Percentiles rank a stretch among this genome's conserved stretches.
These are phyloP conservation scores for Atta texana DNA, from an alignment of 1,140 invertebrate species.

Conservation along the genomic window DNA sequence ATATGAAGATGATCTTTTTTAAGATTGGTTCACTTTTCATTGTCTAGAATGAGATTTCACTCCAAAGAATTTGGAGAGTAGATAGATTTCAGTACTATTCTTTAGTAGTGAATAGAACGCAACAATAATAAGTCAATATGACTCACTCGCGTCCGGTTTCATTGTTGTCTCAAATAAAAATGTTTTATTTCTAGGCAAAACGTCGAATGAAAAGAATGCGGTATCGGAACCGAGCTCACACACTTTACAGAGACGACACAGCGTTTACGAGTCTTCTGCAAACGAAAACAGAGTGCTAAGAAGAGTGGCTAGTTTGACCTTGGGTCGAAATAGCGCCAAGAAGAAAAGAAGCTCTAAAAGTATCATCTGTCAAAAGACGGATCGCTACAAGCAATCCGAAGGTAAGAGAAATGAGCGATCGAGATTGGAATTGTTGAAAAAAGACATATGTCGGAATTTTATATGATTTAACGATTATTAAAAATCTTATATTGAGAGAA, in stretches of 20 bases:
- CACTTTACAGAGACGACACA: conserved; percentile 81
- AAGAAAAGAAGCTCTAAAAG: conserved; percentile 7
- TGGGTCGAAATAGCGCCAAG: conserved; percentile 88
- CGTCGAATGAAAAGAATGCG: conserved; percentile 14
- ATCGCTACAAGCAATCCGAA: conserved; percentile 95
- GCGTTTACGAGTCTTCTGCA: conserved; percentile 84
- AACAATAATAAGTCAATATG: neutral
- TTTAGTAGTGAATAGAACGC: too few relatives aligned
- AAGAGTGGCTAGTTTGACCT: conserved; percentile 93
- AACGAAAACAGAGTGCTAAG: conserved; percentile 88
- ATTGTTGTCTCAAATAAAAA: neutral
- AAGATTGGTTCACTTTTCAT: too few relatives aligned
- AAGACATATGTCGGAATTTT: neutral
- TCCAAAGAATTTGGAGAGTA: too few relatives aligned
- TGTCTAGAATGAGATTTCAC: too few relatives aligned
- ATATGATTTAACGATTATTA: neutral
- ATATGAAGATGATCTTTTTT: neutral
- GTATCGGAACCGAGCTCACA: neutral
- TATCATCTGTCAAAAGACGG: neutral
- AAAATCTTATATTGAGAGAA: neutral
- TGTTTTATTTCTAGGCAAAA: conserved; percentile 7
- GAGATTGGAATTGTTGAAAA: neutral
- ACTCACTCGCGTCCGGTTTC: neutral
- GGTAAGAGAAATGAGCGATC: conserved; percentile 87
- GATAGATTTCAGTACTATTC: too few relatives aligned